Percentiles rank a stretch among this genome's conserved stretches.
Evolutionary conservation across 2,113 vertebrate species (phyloP).

Genomic region (Lipotes vexillifer): DNA sequence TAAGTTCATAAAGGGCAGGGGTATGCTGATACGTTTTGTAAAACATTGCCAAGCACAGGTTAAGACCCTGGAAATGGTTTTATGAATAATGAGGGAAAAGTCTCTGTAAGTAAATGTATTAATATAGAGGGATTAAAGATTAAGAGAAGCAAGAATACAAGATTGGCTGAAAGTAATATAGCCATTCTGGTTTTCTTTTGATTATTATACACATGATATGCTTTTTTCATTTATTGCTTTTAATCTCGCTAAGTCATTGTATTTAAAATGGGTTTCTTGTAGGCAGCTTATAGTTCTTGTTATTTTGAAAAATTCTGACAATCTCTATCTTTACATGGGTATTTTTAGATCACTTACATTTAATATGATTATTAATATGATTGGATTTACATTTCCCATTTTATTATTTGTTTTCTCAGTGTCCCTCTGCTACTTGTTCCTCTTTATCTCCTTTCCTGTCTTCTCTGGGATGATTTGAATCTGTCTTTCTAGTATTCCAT

Average conservation of each 20-base stretch:
- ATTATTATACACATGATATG: background rate
- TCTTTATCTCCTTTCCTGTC: background rate
- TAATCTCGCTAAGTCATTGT: background rate
- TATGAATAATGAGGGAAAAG: background rate
- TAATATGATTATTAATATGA: background rate
- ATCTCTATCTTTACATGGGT: background rate
- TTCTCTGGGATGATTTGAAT: constrained; percentile 5
- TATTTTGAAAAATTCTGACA: constrained; percentile 28
- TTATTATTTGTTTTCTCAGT: background rate
- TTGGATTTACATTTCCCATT: background rate
- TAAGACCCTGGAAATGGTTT: background rate
- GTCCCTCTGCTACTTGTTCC: background rate
- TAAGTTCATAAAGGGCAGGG: background rate
- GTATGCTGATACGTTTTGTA: background rate
- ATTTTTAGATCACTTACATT: background rate
- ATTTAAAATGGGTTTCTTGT: constrained; percentile 7
- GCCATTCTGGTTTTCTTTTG: constrained; percentile 14
- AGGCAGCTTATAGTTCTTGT: background rate
- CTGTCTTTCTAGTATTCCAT: background rate
- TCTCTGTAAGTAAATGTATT: background rate
- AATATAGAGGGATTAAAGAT: background rate
- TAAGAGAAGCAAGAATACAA: background rate
- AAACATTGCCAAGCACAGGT: background rate
- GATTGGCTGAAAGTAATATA: background rate
- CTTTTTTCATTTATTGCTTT: constrained; percentile 1